These are phyloP conservation scores for Meliscaeva auricollis DNA, from an alignment of 2,888 invertebrate genomes.

Conservation along the genomic window DNA sequence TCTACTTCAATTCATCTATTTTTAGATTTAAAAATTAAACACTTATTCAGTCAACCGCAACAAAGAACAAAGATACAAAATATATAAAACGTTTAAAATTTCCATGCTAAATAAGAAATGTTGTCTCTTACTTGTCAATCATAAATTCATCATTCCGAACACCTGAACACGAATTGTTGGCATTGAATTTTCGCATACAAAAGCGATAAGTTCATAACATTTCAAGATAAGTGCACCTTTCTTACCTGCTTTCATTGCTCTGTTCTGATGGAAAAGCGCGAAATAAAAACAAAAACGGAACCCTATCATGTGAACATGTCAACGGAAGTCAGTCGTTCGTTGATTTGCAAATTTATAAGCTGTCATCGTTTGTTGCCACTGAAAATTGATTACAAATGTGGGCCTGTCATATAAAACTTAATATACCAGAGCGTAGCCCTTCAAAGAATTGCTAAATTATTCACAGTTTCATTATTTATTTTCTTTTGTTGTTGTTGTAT, in stretches of 20 bases:
- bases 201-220: slow-evolving; percentile 37
- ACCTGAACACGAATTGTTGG: slow-evolving; percentile 69
- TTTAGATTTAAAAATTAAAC: too few species aligned
- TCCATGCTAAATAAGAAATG: slow-evolving; percentile 42
- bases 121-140: slow-evolving; percentile 38
- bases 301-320: slow-evolving; percentile 45
- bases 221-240: slow-evolving; percentile 39
- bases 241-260: background rate
- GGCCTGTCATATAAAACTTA: slow-evolving; percentile 19
- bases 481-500: slow-evolving; percentile 8
- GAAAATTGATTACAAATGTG: slow-evolving; percentile 73
- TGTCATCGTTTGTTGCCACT: slow-evolving; percentile 67
- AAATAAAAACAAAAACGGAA: slow-evolving; percentile 15
- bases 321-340: slow-evolving; percentile 68
- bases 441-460: slow-evolving; percentile 51
- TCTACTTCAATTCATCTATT: background rate
- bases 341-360: slow-evolving; percentile 70
- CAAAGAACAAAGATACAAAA: slow-evolving; percentile 34
- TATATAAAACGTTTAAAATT: slow-evolving; percentile 46
- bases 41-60: slow-evolving; percentile 33
- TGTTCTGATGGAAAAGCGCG: background rate
- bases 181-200: slow-evolving; percentile 54
- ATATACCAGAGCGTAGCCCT: slow-evolving; percentile 10
- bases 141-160: slow-evolving; percentile 73
- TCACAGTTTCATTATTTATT: slow-evolving; percentile 65